These are phyloP conservation scores for Caenorhabditis sp. DNA, from an alignment of 2,888 invertebrate genomes.

Conservation along the genomic window DNA sequence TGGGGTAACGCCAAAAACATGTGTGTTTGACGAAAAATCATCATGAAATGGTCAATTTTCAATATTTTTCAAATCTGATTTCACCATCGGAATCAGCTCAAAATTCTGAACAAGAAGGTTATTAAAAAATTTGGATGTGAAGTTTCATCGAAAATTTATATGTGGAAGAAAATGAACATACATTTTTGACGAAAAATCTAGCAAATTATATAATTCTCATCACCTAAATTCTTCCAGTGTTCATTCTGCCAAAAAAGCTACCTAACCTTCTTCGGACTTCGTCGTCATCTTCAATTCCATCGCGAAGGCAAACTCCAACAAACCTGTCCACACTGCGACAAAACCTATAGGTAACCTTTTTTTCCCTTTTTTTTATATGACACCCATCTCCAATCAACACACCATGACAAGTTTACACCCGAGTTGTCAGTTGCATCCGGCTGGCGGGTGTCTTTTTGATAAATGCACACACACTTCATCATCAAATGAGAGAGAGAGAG, in stretches of 20 bases:
- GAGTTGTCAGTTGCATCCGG: not conserved
- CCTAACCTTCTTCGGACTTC: slow-evolving; percentile 46
- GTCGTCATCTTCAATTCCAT: slow-evolving; percentile 48
- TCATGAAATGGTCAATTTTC: no score
- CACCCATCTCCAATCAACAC: not conserved
- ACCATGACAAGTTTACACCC: slow-evolving; percentile 8
- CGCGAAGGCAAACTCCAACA: slow-evolving; percentile 50
- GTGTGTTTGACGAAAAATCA: no score
- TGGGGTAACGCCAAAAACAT: no score
- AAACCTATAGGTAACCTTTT: slow-evolving; percentile 41
- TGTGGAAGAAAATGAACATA: no score
- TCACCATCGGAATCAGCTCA: no score
- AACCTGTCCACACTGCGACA: slow-evolving; percentile 48
- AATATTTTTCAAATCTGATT: no score
- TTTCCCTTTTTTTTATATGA: slow-evolving; percentile 14
- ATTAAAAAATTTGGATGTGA: no score
- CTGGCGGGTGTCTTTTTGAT: not conserved
- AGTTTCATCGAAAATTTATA: no score
- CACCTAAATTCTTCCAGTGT: no score
- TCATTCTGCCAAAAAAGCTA: slow-evolving; percentile 46
- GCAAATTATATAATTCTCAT: no score
- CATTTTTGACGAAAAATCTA: no score
- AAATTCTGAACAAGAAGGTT: no score
- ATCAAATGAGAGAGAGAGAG: not conserved
- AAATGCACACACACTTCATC: not conserved